Base-by-base conservation (phyloP, 2,888 invertebrate genomes). In the Plebejus melissa region DNA sequence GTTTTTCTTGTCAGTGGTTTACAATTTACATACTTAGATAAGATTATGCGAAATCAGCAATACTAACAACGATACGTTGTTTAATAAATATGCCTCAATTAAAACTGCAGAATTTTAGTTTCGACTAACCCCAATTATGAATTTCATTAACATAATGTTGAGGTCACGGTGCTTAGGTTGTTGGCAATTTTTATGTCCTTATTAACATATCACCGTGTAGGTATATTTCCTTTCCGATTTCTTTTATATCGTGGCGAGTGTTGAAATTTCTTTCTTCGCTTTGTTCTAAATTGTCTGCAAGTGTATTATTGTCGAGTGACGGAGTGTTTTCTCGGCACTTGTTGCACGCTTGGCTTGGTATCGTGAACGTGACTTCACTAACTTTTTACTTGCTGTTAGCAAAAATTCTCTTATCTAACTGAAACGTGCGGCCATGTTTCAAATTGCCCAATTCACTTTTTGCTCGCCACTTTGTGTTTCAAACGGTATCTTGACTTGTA, bases 311-410 rank as follows among this genome's bases (percentile, higher is more conserved):
- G 76, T 79, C 79, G 79, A 82, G 82, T 83, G 83, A 77, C 81
- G 80, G 82, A 80, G 82, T 77, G 75, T 86, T 87, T 87, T 87
- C 85, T 87, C 84, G 83, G 84, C 84, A 88, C 86, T 89, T 87
- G 86, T 88, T 90, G 86, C 87, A 79, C 77, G 91, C 87, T 89
- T 85, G 84, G 84, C 84, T 89, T 87, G 74, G 74, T 78, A 77
- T 79, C 74, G 76, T 77, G 78, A 77, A 89, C 90, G 89, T 91
- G 91, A 91, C 86, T 90, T 84, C 86, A 87, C 88, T 84, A 65
- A 86, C 83, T 88, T 88, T 90, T 88, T 87, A 81, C 82, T 78
- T 38, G 77, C 80, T 82, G 81, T 81, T 80, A 80, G 82, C 81
- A 79, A 81, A 82, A 86, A 85, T 83, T 85, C 81, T 83, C 84